phyloP scores from a whole-genome alignment of 2,113 vertebrate species.

The Lonchura striata region DNA sequence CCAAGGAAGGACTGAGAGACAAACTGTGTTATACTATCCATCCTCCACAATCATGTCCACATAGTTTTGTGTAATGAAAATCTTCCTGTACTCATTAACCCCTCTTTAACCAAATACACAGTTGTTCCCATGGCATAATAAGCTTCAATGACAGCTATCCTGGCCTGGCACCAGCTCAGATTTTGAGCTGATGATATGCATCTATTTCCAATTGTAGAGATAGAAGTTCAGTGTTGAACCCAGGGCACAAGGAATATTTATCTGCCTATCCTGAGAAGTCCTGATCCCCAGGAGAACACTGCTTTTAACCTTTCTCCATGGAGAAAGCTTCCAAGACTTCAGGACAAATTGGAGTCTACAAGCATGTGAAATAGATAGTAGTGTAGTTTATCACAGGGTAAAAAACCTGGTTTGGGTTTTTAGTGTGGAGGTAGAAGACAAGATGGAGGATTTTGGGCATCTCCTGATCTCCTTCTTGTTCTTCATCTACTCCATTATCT shows the following conservation, averaged over 20 bases:
- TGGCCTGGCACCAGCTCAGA: not conserved
- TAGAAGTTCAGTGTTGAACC: not conserved
- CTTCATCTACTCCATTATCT: not conserved
- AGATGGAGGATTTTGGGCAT: not conserved
- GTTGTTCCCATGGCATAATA: not conserved
- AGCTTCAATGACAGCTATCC: not conserved
- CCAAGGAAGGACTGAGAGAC: not conserved
- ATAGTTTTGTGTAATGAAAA: not conserved
- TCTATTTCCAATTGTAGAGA: not conserved
- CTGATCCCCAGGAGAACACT: not conserved
- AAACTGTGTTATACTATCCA: not conserved
- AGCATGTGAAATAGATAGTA: not conserved
- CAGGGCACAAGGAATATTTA: not conserved
- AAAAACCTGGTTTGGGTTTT: not conserved
- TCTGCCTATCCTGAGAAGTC: not conserved
- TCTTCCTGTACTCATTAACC: not conserved
- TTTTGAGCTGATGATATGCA: not conserved
- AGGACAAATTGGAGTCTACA: not conserved
- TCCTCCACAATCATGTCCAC: not conserved
- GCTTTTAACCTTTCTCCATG: not conserved
- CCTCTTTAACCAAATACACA: not conserved
- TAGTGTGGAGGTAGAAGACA: not conserved
- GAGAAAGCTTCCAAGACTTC: not conserved
- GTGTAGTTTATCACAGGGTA: not conserved
- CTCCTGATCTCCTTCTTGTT: too few species aligned